Conservation (phyloP, 2,797 vertebrate species). For the Selene dorsalis region DNA sequence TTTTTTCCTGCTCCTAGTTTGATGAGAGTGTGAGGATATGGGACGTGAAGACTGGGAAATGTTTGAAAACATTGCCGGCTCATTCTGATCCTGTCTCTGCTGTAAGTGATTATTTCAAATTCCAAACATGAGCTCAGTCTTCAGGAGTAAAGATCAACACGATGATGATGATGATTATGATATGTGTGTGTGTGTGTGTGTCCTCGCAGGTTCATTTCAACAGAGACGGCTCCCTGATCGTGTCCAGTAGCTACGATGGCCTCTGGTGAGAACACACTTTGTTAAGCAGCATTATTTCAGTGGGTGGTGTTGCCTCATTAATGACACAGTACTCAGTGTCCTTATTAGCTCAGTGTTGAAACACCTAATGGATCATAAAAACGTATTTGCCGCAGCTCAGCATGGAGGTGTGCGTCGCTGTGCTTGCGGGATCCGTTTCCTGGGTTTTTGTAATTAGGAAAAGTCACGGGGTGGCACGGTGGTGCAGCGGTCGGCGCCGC, state of each 20-base stretch:
- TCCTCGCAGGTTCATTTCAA: conserved; percentile 95
- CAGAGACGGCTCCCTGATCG: conserved; percentile 97
- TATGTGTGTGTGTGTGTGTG: background rate
- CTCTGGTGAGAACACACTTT: conserved; percentile 87
- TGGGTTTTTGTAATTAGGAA: background rate
- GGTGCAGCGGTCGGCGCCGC: too few relatives aligned
- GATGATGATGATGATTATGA: background rate
- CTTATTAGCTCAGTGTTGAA: background rate
- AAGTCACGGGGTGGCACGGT: too few relatives aligned
- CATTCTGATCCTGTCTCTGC: conserved; percentile 98
- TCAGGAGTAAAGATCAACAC: accelerated
- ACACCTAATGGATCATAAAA: background rate
- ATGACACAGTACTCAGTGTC: background rate
- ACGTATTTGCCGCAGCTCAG: background rate
- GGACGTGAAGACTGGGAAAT: conserved; percentile 99
- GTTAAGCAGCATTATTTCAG: too few relatives aligned
- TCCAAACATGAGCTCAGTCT: background rate
- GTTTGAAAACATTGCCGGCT: conserved; percentile 97
- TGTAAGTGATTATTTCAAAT: conserved; percentile 81
- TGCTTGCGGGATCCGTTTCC: background rate
- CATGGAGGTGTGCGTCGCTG: background rate
- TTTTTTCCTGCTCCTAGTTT: conserved; percentile 82
- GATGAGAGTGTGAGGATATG: conserved; percentile 99
- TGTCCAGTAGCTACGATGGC: conserved; percentile 98
- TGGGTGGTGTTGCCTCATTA: background rate